Evolutionary conservation across 2,888 invertebrate species (phyloP).

Genomic region (Dicranocentrus wangi): DNA sequence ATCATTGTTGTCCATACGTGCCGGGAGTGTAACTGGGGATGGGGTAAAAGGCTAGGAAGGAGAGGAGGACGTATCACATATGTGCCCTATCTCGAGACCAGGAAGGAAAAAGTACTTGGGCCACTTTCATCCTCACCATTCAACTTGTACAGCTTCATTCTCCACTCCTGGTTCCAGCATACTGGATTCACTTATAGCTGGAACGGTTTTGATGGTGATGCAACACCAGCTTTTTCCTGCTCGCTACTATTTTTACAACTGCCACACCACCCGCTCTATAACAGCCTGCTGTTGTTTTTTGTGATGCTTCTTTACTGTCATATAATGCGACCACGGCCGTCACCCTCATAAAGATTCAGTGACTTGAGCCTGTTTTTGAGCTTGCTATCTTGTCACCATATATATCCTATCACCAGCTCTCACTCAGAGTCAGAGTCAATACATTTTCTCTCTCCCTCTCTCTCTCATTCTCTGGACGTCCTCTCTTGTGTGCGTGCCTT

Average conservation of each 20-base stretch:
- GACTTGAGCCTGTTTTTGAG: slow-evolving; percentile 21
- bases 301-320: slow-evolving; percentile 28
- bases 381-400: slow-evolving; percentile 46
- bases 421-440: slow-evolving; percentile 30
- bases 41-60: too few relatives aligned
- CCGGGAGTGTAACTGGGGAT: too few relatives aligned
- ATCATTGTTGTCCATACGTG: too few relatives aligned
- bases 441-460: slow-evolving; percentile 21
- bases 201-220: slow-evolving; percentile 37
- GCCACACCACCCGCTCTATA: slow-evolving; percentile 1
- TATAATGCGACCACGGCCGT: slow-evolving; percentile 18
- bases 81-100: slow-evolving; percentile 32
- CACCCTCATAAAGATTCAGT: slow-evolving; percentile 47
- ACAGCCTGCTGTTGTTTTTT: slow-evolving; percentile 43
- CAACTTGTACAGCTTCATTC: slow-evolving; percentile 42
- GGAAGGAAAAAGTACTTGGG: slow-evolving; percentile 42
- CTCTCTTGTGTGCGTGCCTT: slow-evolving; percentile 26
- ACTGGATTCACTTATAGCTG: neutral
- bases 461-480: neutral
- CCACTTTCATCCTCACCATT: slow-evolving; percentile 37
- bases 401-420: slow-evolving; percentile 43
- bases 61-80: slow-evolving; percentile 31
- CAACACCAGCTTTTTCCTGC: slow-evolving; percentile 19
- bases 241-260: slow-evolving; percentile 35
- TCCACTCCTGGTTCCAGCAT: neutral